phyloP scores from a whole-genome alignment of 2,797 vertebrate genomes.

The Rhinatrema bivittatum region DNA sequence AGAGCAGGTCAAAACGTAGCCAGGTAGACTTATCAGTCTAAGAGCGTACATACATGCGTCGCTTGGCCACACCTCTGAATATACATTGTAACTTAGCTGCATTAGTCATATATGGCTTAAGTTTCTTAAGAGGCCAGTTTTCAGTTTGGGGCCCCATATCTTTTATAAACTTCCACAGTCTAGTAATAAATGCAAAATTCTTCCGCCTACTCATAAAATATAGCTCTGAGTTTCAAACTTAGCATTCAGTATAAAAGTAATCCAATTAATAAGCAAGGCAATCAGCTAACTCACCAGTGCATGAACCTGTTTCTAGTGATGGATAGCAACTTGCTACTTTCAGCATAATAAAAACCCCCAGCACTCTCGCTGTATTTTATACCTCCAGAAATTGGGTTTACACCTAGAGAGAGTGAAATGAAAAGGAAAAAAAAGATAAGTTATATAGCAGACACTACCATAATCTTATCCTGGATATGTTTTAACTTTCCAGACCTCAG shows the following conservation, averaged over 20 bases:
- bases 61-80: no score
- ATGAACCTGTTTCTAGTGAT: conserved; percentile 82
- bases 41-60: no score
- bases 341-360: conserved; percentile 77
- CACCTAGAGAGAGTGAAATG: conserved; percentile 36
- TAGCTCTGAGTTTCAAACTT: no score
- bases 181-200: no score
- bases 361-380: conserved; percentile 70
- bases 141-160: no score
- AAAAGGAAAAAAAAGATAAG: background rate
- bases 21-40: no score
- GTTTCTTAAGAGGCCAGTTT: no score
- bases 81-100: no score
- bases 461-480: background rate
- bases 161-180: no score
- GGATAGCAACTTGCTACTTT: conserved; percentile 68
- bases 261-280: background rate
- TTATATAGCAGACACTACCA: fast-evolving
- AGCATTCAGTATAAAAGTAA: background rate
- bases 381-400: conserved; percentile 38
- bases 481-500: background rate
- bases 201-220: no score
- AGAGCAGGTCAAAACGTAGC: no score
- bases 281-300: conserved; percentile 67
- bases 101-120: no score